These are phyloP conservation scores for Anomalospiza imberbis DNA, from an alignment of 2,797 vertebrate species.

Conservation along the genomic window DNA sequence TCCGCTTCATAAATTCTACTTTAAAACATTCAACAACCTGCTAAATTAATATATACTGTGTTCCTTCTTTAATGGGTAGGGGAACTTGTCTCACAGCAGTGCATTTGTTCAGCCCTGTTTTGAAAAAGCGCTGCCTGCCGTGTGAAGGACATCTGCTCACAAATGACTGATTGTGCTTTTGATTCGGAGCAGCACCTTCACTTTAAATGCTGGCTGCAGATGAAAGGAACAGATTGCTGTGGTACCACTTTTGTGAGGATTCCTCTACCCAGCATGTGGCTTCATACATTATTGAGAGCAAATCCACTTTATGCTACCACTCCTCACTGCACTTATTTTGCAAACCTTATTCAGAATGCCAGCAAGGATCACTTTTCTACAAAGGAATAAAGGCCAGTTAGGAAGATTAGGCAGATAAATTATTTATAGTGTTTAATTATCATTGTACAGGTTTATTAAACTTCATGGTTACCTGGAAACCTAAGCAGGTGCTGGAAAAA, in stretches of 20 bases:
- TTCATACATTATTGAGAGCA: constrained; percentile 73
- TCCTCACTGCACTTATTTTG: constrained; percentile 69
- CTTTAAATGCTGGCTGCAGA: constrained; percentile 72
- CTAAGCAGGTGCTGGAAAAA: constrained; percentile 37
- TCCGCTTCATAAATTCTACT: constrained; percentile 66
- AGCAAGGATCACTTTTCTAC: constrained; percentile 51
- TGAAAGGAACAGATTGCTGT: constrained; percentile 79
- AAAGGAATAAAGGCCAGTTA: constrained; percentile 41
- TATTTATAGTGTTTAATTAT: constrained; percentile 78
- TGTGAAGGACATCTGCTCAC: constrained; percentile 77
- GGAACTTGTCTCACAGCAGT: constrained; percentile 67
- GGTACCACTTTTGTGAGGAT: constrained; percentile 68
- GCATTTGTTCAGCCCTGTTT: constrained; percentile 66
- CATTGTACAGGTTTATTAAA: constrained; percentile 72
- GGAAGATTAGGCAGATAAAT: constrained; percentile 73
- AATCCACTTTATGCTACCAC: constrained; percentile 57
- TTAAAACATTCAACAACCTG: constrained; percentile 71
- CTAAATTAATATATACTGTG: constrained; percentile 74
- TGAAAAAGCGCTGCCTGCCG: constrained; percentile 53
- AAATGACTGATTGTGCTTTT: constrained; percentile 81
- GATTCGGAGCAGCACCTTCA: constrained; percentile 75
- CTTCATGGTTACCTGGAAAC: constrained; percentile 72
- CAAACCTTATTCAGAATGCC: constrained; percentile 66
- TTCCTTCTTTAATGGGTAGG: constrained; percentile 72
- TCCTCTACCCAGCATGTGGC: constrained; percentile 69